Base-by-base conservation (phyloP, 2,888 invertebrate species). In the Cynaeus angustus region DNA sequence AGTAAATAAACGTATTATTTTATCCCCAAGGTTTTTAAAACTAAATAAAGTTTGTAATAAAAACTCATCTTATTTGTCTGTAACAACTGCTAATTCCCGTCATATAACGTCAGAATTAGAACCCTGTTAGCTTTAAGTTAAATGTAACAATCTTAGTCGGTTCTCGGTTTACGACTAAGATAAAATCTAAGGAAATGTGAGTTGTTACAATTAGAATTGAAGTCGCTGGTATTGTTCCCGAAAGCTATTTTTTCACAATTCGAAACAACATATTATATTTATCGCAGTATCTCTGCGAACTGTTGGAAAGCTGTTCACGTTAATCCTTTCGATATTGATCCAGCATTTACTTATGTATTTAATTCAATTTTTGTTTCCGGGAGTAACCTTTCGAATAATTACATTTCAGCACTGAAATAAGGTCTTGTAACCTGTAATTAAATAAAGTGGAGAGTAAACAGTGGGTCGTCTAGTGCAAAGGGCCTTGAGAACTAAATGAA, bases 281-380 rank as follows among this genome's bases (percentile, higher is more conserved):
- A 37, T 37, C 4, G 10, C n/a, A 7, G 41, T 12, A 41, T 41
- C 41, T 41, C 41, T 4, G 10, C 46, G 21, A 21, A 21, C 21
- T n/a, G n/a, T n/a, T n/a, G n/a, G n/a, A n/a, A 21, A 21, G 21
- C 21, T 21, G 21, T 21, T 21, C 4, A 21, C 4, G 21, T 21
- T 21, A 46, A 16, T 46, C 46, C 8, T 16, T 46, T 46, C 46
- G 16, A 16, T 46, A 46, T 46, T 46, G 46, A 46, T 46, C 46
- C 16, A 14, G 16, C 46, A 46, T 46, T 45, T 13, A 45, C 10
- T 45, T 45, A 9, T 45, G 45, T 14, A 45, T 45, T 46, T 46
- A 14, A 46, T 9, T 46, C 4, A 46, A 46, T 14, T 46, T 46
- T 46, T 46, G 13, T 7, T 21, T 46, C 9, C 21, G 1, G 21